These are phyloP conservation scores for Holacanthella duospinosa DNA, from an alignment of 2,888 invertebrate species.

Conservation along the genomic window DNA sequence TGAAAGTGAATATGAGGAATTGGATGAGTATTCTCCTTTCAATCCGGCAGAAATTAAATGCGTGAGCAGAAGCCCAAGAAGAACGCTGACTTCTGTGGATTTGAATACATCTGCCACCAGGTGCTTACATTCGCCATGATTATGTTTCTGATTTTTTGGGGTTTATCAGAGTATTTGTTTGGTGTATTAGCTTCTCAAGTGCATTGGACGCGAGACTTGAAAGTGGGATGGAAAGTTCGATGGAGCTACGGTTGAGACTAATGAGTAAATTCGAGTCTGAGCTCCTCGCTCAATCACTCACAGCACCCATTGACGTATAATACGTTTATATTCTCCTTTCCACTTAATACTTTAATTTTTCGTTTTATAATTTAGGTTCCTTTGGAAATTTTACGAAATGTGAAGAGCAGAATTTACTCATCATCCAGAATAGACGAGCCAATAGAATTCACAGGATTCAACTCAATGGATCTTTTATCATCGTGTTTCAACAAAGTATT, in stretches of 20 bases:
- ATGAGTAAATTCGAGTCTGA: slow-evolving; percentile 57
- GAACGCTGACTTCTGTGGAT: not conserved
- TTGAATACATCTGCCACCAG: not conserved
- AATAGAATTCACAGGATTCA: not conserved
- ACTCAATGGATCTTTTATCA: not conserved
- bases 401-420: not conserved
- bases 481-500: not conserved
- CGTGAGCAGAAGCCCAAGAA: not conserved
- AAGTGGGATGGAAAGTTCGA: slow-evolving; percentile 62
- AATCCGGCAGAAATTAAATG: not conserved
- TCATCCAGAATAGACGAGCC: not conserved
- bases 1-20: slow-evolving; percentile 3
- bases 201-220: slow-evolving; percentile 69
- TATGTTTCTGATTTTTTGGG: not conserved
- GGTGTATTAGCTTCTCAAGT: slow-evolving; percentile 50
- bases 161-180: not conserved
- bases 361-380: not conserved
- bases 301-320: slow-evolving; percentile 40
- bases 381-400: not conserved
- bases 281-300: slow-evolving; percentile 50
- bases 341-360: not conserved
- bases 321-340: slow-evolving; percentile 27
- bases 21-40: not conserved
- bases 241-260: slow-evolving; percentile 63
- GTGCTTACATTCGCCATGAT: not conserved